Base-by-base conservation (phyloP, 2,797 vertebrate species). In the Mastacembelus armatus region DNA sequence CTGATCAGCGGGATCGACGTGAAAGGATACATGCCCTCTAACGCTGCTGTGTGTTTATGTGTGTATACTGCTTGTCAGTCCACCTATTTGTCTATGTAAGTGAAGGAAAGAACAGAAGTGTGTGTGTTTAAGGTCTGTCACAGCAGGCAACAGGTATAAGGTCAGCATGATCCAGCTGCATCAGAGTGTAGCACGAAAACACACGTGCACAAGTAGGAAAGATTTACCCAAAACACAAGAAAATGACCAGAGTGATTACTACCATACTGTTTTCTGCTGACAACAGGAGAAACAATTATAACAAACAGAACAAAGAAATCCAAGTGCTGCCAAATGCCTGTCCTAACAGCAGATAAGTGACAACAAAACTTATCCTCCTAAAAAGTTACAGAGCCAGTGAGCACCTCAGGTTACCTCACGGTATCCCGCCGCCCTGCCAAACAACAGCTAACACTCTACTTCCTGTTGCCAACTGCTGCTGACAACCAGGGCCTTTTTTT, bases 401-500 rank as follows among this genome's bases (percentile, higher is more conserved):
- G 32, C 57, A 50, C 67, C 75, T 70, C 59, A 44, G 39, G 61
- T 84, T 65, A 55, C 68, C 51, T 66, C 62, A 11, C 18, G 0
- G 19, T 61, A 57, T 77, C 55, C 62, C 32, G 5, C 55, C 57
- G 40, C 66, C 39, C 7, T 43, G 73, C 64, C 77, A 52, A 66
- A 78, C 58, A 18, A 27, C 59, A 7, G 40, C 38, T 48, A 1
- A 11, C 35, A 2, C 5, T 50, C 24, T 48, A 18, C 27, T 11
- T 42, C 45, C 65, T 1, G 2, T 61, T 67, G 80, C 73, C 74
- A 77, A 26, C 45, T 1, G 11, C 50, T 58, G 76, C 71, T 40
- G 39, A 18, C 77, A 81, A 55, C 27, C 40, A 0, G 64, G 47
- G 7, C n/a, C 68, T 84, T 80, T 78, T n/a, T 84, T 88, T 84